Base-by-base conservation (phyloP, 2,888 invertebrate species). In the Pinctada fucata region DNA sequence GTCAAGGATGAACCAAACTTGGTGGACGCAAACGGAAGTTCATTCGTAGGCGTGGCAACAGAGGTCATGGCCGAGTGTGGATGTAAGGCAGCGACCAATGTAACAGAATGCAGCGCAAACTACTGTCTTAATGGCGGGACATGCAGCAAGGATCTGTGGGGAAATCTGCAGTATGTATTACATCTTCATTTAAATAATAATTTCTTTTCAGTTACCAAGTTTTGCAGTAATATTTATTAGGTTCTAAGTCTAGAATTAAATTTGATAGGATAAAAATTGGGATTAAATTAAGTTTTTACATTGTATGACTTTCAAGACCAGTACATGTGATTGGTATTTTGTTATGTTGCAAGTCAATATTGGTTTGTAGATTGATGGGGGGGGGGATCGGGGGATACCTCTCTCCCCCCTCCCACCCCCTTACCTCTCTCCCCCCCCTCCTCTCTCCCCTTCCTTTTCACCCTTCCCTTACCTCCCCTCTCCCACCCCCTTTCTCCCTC, bases 21-120 rank as follows among this genome's bases (percentile, higher is more conserved):
- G 95, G 97, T 99, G 2, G 98, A 98, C 93, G 96, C 99, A 13
- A 99, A 99, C 91, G 97, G 97, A 93, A 99, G 99, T 0, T 96
- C 99, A 0, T 94, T 99, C 80, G 98, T 99, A 51, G 99, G 99
- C 8, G 98, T 99, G 0, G 95, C 98, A 78, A 97, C 99, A 0
- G 97, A 97, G 91, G 96, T 98, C 0, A 94, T 97, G 83, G 96
- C 98, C 0, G 96, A 97, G 90, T 99, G 88, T 76, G 88, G 87
- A 1, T 90, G 90, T 80, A 80, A 82, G 5, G 73, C 97, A 92
- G 98, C 98, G 93, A 87, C 88, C 10, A 85, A 78, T 68, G 73
- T 97, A 92, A 98, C 98, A 93, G 97, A 93, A 95, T 99, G 99
- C 81, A 83, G 84, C 2, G 87, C 89, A 0, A 88, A 88, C 69